Percentiles rank a stretch among this genome's conserved stretches.
phyloP scores from a whole-genome alignment of 2,797 vertebrate species.

The Falco columbarius region DNA sequence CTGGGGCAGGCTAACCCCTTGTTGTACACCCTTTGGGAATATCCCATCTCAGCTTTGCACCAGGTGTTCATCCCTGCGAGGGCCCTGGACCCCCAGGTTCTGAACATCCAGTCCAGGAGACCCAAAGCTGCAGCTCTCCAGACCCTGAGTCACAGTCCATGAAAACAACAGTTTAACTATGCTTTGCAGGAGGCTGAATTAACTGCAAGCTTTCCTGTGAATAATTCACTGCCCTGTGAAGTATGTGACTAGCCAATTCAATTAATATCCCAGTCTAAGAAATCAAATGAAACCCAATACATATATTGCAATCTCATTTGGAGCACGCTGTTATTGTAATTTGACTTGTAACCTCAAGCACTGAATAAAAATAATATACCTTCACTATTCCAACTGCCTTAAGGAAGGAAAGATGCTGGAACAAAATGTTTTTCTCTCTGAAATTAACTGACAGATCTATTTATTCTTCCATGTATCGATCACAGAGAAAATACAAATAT shows the following conservation, averaged over 20 bases:
- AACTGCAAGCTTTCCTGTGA: not conserved
- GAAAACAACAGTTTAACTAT: not conserved
- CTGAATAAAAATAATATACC: slow-evolving; percentile 1
- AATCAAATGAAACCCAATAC: not conserved
- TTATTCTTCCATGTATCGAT: not conserved
- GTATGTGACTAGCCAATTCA: not conserved
- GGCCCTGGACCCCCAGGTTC: too few relatives aligned
- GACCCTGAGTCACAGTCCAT: not conserved
- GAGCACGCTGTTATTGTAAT: not conserved
- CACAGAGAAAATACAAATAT: not conserved
- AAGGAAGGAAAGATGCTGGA: not conserved
- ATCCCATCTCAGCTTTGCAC: not conserved
- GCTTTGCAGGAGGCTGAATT: not conserved
- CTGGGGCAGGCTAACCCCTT: not conserved
- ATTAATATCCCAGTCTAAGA: not conserved
- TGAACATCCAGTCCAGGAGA: not conserved
- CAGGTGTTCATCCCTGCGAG: accelerated
- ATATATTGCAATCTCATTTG: not conserved
- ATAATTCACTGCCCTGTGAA: not conserved
- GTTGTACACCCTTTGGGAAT: not conserved
- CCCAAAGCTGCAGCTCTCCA: not conserved
- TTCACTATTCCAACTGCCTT: not conserved
- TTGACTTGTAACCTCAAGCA: not conserved
- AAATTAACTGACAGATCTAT: slow-evolving; percentile 1
- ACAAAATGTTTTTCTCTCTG: slow-evolving; percentile 17